These are phyloP conservation scores for Passer domesticus DNA, from an alignment of 2,113 vertebrate genomes.

Conservation along the genomic window DNA sequence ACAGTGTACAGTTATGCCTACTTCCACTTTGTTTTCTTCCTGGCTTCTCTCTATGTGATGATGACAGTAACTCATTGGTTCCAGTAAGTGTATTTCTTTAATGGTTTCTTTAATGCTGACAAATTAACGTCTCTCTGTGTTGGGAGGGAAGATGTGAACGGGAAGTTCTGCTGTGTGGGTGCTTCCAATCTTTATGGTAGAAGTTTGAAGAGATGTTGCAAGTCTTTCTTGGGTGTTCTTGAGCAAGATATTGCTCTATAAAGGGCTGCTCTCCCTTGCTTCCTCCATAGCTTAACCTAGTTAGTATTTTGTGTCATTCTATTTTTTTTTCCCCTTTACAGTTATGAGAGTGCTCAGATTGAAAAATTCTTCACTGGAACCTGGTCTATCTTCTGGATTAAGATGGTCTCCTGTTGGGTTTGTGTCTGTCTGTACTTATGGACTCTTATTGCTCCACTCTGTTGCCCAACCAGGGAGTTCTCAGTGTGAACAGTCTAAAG, in stretches of 20 bases:
- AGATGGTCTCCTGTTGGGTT: slow-evolving; percentile 94
- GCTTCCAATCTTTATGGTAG: neutral
- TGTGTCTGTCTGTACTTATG: slow-evolving; percentile 88
- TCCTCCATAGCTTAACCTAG: neutral
- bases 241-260: neutral
- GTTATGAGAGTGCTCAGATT: slow-evolving; percentile 87
- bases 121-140: neutral
- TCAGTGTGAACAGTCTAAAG: slow-evolving; percentile 59
- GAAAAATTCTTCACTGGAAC: slow-evolving; percentile 89
- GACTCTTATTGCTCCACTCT: slow-evolving; percentile 88
- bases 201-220: neutral
- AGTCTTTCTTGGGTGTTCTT: neutral
- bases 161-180: neutral
- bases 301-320: neutral
- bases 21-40: slow-evolving; percentile 94
- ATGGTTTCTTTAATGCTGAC: neutral
- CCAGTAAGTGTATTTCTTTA: slow-evolving; percentile 82
- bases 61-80: slow-evolving; percentile 99
- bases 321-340: slow-evolving; percentile 47
- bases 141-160: neutral
- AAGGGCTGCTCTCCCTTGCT: neutral
- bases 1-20: slow-evolving; percentile 91
- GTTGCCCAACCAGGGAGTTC: slow-evolving; percentile 79
- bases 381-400: slow-evolving; percentile 96
- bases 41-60: slow-evolving; percentile 97